Evolutionary conservation across 1,140 invertebrate species (phyloP), one percentile per base, ranked within the genome.

Genomic region (Doryteuthis pealeii): DNA sequence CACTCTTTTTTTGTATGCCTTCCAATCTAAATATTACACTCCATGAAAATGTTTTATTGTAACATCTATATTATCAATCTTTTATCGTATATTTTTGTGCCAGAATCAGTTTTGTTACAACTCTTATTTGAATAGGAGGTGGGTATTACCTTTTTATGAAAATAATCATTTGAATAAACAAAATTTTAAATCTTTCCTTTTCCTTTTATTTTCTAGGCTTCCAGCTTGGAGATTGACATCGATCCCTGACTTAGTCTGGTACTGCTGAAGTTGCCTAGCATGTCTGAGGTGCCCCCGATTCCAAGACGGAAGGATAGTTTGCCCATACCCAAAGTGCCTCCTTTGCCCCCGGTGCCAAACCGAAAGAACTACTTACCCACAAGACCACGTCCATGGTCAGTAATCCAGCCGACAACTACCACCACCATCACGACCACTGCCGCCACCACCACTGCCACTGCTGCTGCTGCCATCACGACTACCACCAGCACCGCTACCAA

Each of bases 301-400:
- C 74, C 77, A 43, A 40, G 58, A 68, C 72, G 77, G 32, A 78
- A 72, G 49, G 77, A 78, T 45, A 78, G 77, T 65, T 35, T 78
- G 62, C 77, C 74, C 33, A 22, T 74, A 31, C 33, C 45, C 18
- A 66, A 54, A 71, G 62, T 74, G 15, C 77, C 74, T 3, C 77
- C 77, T 12, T 66, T 78, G n/a, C 77, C 74, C 5, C 74, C 72
- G 72, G 72, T 43, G 40, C 40, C 67, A 26, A 43, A 33, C 31
- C 68, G 68, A 62, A 69, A 69, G 54, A 70, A 49, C 32, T 65
- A 49, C n/a, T 74, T 35, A 54, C 28, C n/a, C 43, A 14, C 30
- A 31, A 71, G 66, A 49, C 62, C 72, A 28, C 49, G 77, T 2
- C 67, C 72, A 40, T 65, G 45, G 58, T 74, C 71, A 22, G 77